phyloP scores from a whole-genome alignment of 2,888 invertebrate genomes.

The Prosopocoilus inquinatus region DNA sequence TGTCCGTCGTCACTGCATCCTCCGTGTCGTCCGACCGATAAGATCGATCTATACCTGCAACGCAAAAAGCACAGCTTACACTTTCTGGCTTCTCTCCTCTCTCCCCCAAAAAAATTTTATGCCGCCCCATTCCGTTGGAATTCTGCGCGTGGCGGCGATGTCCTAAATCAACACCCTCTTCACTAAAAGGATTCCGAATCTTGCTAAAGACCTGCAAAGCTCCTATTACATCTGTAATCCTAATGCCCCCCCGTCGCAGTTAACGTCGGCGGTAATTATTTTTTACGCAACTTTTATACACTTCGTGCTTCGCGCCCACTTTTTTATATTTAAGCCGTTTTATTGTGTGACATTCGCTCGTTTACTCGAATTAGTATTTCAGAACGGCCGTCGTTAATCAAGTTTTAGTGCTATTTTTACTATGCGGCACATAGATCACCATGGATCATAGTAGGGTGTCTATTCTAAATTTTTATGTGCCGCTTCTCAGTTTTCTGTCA shows the following conservation, averaged over 20 bases:
- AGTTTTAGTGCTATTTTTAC: too few species aligned
- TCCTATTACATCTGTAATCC: slow-evolving; percentile 20
- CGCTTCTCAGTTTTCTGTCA: too few species aligned
- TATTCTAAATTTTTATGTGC: too few species aligned
- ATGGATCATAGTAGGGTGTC: too few species aligned
- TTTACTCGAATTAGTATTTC: too few species aligned
- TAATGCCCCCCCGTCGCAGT: slow-evolving; percentile 20
- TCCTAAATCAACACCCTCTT: slow-evolving; percentile 5
- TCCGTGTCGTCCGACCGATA: slow-evolving; percentile 74
- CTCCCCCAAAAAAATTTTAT: neutral
- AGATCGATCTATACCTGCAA: slow-evolving; percentile 66
- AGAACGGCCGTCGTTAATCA: too few species aligned
- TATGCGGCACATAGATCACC: too few species aligned
- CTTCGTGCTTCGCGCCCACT: too few species aligned
- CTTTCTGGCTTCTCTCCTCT: neutral
- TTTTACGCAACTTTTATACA: slow-evolving; percentile 22
- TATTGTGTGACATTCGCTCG: too few species aligned
- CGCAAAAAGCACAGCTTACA: slow-evolving; percentile 18
- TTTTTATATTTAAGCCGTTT: too few species aligned
- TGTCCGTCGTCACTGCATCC: slow-evolving; percentile 57
- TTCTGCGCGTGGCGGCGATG: neutral
- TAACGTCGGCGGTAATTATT: slow-evolving; percentile 29
- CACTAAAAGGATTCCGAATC: slow-evolving; percentile 7
- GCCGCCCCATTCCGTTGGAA: neutral
- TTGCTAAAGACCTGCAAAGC: slow-evolving; percentile 7